phyloP scores from a whole-genome alignment of 1,140 invertebrate species.

The Pectinophora gossypiella region DNA sequence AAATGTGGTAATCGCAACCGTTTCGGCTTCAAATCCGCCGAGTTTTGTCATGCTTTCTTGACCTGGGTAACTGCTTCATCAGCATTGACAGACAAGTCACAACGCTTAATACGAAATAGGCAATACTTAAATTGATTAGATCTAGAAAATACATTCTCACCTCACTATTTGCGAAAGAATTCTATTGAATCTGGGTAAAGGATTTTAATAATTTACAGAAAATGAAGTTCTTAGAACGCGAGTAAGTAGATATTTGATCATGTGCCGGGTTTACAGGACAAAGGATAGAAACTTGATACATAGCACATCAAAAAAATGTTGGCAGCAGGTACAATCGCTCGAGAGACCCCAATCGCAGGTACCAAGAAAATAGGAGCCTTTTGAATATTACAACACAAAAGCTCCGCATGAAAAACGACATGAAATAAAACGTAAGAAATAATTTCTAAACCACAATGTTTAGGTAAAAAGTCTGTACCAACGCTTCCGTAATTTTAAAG shows the following conservation, averaged over 20 bases:
- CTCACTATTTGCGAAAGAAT: too few relatives aligned
- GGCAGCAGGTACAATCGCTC: neutral
- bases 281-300: neutral
- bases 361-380: neutral
- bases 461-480: too few relatives aligned
- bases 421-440: too few relatives aligned
- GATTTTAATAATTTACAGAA: too few relatives aligned
- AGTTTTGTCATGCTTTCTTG: slow-evolving; percentile 22
- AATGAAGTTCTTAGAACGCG: too few relatives aligned
- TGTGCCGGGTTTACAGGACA: too few relatives aligned
- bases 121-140: neutral
- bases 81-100: too few relatives aligned
- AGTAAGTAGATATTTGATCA: too few relatives aligned
- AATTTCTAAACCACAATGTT: too few relatives aligned
- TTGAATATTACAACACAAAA: neutral
- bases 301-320: neutral
- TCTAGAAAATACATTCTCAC: too few relatives aligned
- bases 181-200: too few relatives aligned
- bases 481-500: slow-evolving; percentile 8
- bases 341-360: neutral
- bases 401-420: too few relatives aligned
- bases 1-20: neutral
- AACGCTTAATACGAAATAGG: neutral
- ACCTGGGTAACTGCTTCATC: slow-evolving; percentile 15
- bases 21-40: slow-evolving; percentile 5